Evolutionary conservation across 2,113 vertebrate species (phyloP).

Genomic region (Megalops atlanticus): DNA sequence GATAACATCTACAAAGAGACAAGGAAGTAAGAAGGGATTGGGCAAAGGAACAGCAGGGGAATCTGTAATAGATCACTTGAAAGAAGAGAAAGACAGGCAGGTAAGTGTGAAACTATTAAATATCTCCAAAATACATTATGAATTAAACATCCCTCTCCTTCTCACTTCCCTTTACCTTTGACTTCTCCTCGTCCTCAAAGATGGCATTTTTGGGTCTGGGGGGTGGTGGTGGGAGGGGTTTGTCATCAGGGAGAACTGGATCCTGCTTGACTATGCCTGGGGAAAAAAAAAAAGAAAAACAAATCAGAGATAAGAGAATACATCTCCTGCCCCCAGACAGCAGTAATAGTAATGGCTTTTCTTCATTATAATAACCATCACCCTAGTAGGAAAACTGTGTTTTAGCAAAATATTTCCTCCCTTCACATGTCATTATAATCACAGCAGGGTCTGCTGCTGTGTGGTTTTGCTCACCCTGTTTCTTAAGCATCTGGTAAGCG

Average conservation of each 20-base stretch:
- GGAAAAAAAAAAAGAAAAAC: slow-evolving; percentile 44
- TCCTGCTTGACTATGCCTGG: slow-evolving; percentile 93
- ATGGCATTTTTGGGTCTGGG: slow-evolving; percentile 85
- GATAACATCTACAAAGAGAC: slow-evolving; percentile 81
- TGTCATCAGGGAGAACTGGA: slow-evolving; percentile 83
- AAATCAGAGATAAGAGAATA: background rate
- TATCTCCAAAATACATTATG: background rate
- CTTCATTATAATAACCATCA: background rate
- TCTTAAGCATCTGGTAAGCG: slow-evolving; percentile 97
- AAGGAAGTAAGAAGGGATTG: slow-evolving; percentile 34
- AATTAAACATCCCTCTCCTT: background rate
- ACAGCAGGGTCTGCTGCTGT: background rate
- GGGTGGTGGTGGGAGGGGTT: slow-evolving; percentile 74
- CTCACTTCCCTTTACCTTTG: slow-evolving; percentile 80
- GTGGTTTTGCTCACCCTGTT: slow-evolving; percentile 81
- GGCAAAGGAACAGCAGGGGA: background rate
- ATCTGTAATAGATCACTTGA: slow-evolving; percentile 1
- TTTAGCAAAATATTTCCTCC: no score
- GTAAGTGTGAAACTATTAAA: background rate
- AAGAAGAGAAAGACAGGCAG: slow-evolving; percentile 37
- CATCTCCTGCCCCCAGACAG: background rate
- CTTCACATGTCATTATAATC: background rate
- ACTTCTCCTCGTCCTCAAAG: slow-evolving; percentile 97
- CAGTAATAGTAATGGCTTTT: background rate
- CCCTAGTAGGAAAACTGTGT: background rate